A percentile compares a stretch with the other conserved stretches of the same genome.
Conservation (phyloP, 2,888 invertebrate species). For the Lasioglossum vierecki region DNA sequence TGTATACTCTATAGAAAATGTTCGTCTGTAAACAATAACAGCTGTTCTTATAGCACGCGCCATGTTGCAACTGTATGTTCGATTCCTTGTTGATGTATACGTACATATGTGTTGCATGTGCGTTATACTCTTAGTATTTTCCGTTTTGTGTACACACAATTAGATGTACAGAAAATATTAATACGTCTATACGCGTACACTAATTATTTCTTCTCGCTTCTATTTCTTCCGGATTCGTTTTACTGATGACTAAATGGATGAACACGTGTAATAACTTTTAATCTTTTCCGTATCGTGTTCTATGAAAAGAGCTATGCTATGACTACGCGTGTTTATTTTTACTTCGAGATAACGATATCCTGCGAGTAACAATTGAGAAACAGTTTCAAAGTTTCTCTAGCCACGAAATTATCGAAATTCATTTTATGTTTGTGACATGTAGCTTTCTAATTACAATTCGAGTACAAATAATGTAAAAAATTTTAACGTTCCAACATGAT, state of each 20-base stretch:
- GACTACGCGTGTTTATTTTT: not conserved
- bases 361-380: slow-evolving; percentile 6
- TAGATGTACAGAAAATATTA: not conserved
- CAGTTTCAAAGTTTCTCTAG: not conserved
- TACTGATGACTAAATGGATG: not conserved
- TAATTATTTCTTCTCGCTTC: not conserved
- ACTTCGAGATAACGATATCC: not conserved
- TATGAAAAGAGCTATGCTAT: not conserved
- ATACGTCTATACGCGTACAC: not conserved
- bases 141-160: not conserved
- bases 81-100: not conserved
- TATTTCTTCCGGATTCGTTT: not conserved
- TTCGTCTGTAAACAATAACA: slow-evolving; percentile 82
- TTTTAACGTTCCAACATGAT: slow-evolving; percentile 51
- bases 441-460: not conserved
- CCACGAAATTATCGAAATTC: not conserved
- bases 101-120: not conserved
- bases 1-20: slow-evolving; percentile 65
- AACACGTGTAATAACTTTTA: slow-evolving; percentile 4
- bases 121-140: not conserved
- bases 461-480: not conserved
- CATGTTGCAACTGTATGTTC: slow-evolving; percentile 67
- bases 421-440: not conserved
- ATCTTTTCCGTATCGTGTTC: not conserved
- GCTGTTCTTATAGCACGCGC: slow-evolving; percentile 76